Percentiles rank a stretch among this genome's conserved stretches.
phyloP scores from a whole-genome alignment of 1,140 invertebrate species.

The Zaprionus nigranus region DNA sequence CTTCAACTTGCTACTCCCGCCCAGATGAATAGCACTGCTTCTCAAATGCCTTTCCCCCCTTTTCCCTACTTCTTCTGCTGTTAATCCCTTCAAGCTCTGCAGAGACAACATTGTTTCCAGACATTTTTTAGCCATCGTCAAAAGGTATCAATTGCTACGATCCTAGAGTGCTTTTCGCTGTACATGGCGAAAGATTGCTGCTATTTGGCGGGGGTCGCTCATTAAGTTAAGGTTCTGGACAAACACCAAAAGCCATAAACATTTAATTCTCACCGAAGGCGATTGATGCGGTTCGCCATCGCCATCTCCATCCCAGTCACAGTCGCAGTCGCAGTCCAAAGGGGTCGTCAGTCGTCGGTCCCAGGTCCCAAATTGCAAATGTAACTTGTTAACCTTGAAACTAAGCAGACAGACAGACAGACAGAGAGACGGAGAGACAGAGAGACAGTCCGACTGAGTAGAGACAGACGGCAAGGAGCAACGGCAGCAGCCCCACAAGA shows the following conservation, averaged over 20 bases:
- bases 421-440: constrained; percentile 34
- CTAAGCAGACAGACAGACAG: constrained; percentile 49
- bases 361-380: constrained; percentile 75
- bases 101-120: constrained; percentile 36
- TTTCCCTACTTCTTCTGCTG: background rate
- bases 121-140: constrained; percentile 39
- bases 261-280: constrained; percentile 80
- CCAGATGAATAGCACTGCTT: background rate
- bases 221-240: constrained; percentile 53
- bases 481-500: constrained; percentile 50
- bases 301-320: background rate
- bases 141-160: constrained; percentile 68
- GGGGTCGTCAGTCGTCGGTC: constrained; percentile 33
- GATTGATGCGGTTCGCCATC: constrained; percentile 64
- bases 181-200: constrained; percentile 44
- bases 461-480: constrained; percentile 32
- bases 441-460: constrained; percentile 27
- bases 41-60: background rate
- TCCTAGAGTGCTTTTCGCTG: constrained; percentile 71
- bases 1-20: background rate
- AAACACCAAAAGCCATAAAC: constrained; percentile 68
- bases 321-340: constrained; percentile 15
- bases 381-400: constrained; percentile 80
- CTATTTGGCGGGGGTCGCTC: constrained; percentile 58
- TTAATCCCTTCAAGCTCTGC: background rate